These are phyloP conservation scores for Eulemur macaco DNA, from an alignment of 2,113 vertebrate genomes.

Conservation along the genomic window DNA sequence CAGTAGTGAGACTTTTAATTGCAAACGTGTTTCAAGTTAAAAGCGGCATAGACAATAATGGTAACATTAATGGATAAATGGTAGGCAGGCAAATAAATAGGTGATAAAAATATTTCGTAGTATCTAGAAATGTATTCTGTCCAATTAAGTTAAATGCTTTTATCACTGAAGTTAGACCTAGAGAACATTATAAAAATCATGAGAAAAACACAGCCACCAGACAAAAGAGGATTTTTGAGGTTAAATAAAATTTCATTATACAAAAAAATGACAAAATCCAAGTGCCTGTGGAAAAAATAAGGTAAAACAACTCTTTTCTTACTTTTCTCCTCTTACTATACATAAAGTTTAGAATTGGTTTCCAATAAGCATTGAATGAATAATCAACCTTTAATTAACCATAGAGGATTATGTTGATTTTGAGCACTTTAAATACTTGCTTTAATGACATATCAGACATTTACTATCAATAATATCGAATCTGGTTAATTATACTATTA, in stretches of 20 bases:
- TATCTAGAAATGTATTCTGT: conserved; percentile 22
- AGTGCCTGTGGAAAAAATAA: neutral
- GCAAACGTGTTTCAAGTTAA: conserved; percentile 23
- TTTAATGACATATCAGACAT: conserved; percentile 17
- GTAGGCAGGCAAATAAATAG: neutral
- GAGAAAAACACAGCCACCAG: neutral
- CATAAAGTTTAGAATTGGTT: conserved; percentile 20
- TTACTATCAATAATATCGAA: neutral
- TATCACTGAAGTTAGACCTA: neutral
- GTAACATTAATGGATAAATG: neutral
- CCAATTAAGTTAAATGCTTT: conserved; percentile 1
- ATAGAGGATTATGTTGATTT: neutral
- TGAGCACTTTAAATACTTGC: conserved; percentile 44
- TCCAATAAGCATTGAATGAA: conserved; percentile 41
- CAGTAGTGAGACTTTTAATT: neutral
- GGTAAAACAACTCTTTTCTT: neutral
- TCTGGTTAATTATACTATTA: neutral
- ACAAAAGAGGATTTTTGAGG: neutral
- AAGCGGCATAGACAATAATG: neutral
- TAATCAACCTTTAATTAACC: conserved; percentile 61
- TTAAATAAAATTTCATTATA: neutral
- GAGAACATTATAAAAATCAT: neutral
- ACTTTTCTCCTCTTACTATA: neutral
- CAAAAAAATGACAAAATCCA: neutral
- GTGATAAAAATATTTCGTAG: neutral